These are phyloP conservation scores for Celastrina argiolus DNA, from an alignment of 2,888 invertebrate species.

Conservation along the genomic window DNA sequence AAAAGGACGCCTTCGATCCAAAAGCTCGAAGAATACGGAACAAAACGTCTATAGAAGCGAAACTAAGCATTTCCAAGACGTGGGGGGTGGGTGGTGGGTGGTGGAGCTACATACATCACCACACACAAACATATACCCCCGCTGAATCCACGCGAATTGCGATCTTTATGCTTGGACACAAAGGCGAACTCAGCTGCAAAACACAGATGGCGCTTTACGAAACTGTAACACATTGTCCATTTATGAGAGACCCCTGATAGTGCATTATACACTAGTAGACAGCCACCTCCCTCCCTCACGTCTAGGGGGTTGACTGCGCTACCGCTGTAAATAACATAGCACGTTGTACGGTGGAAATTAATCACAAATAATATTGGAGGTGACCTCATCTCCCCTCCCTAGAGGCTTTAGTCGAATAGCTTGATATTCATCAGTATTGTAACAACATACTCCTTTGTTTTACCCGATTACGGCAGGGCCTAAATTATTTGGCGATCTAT, in stretches of 20 bases:
- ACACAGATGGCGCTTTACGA: constrained; percentile 33
- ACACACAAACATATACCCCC: constrained; percentile 34
- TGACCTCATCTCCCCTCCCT: background rate
- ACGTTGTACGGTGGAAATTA: constrained; percentile 14
- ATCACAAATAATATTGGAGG: constrained; percentile 3
- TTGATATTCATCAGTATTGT: background rate
- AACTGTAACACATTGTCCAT: constrained; percentile 48
- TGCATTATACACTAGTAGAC: constrained; percentile 44
- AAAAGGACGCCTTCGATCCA: constrained; percentile 49
- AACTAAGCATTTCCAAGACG: constrained; percentile 72
- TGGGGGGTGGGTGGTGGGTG: constrained; percentile 43
- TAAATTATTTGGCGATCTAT: too few species aligned
- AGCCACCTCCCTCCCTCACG: constrained; percentile 30
- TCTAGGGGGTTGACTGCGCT: constrained; percentile 31
- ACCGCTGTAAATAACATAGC: constrained; percentile 3
- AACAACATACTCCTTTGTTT: too few species aligned
- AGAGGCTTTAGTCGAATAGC: background rate
- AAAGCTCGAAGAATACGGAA: constrained; percentile 57
- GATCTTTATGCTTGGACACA: constrained; percentile 33
- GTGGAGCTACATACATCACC: constrained; percentile 36
- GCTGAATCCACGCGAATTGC: constrained; percentile 32
- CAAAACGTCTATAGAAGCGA: constrained; percentile 66
- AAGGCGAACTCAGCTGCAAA: constrained; percentile 21
- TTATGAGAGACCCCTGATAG: constrained; percentile 51
- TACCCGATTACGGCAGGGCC: too few species aligned